Base-by-base conservation (phyloP, 2,888 invertebrate genomes). In the Laspeyria flexula region DNA sequence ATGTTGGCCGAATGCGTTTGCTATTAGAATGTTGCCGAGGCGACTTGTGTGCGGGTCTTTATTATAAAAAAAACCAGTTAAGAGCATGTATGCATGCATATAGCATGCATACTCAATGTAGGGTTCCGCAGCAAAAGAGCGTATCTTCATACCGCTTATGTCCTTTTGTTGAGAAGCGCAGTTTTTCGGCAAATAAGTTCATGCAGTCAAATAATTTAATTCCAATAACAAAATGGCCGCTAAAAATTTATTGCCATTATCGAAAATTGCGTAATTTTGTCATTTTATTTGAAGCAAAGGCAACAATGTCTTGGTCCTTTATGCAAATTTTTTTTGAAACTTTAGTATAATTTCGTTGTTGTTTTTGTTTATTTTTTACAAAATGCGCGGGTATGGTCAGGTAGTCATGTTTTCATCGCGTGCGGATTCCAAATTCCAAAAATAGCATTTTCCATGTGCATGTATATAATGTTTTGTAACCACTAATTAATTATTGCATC, bases 241-340 rank as follows among this genome's bases (percentile, higher is more conserved):
- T 4, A 1, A 1, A 11, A 1, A 10, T 37, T 11, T 37, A n/a
- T 31, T 33, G 25, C 23, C n/a, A 15, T 23, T 23, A 13, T 13
- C 13, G 5, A 25, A 33, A 33, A 42, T 15, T 15, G 10, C n/a
- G 13, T 42, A 21, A n/a, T 21, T 37, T 37, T 38, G 4, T 30
- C 29, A 21, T 13, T 13, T 43, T 18, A 29, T 35, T 30, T 16
- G n/a, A 23, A 25, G 33, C 27, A 27, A 43, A 38, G 38, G 43
- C 15, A 39, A 43, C 33, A 27, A 31, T 43, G 33, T 39, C 39
- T n/a, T 42, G 23, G 38, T 43, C 47, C 41, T 42, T 39, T 55
- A 65, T 65, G 65, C 58, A 58, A 63, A 67, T 64, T 51, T 57
- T 64, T 46, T 38, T n/a, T n/a, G n/a, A 47, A 60, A 57, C 46